Evolutionary conservation across 2,888 invertebrate species (phyloP).

Genomic region (Andrena chrysosceles): DNA sequence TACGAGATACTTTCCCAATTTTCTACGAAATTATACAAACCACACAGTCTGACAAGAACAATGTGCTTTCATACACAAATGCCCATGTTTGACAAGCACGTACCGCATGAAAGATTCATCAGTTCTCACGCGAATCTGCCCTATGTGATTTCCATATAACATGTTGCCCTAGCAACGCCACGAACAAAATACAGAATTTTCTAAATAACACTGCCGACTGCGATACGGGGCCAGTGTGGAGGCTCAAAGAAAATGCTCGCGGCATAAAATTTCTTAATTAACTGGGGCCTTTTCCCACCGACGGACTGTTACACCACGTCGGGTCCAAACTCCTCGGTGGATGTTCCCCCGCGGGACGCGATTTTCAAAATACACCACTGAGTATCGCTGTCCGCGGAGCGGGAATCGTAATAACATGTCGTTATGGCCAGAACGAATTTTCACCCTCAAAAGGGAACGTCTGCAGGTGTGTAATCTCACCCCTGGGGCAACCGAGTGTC

Average conservation of each 20-base stretch:
- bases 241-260: too few species aligned
- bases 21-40: too few species aligned
- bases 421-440: slow-evolving; percentile 60
- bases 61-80: not conserved
- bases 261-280: not conserved
- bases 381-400: slow-evolving; percentile 36
- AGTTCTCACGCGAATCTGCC: too few species aligned
- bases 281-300: not conserved
- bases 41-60: too few species aligned
- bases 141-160: too few species aligned
- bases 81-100: not conserved
- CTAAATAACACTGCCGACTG: not conserved
- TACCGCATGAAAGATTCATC: too few species aligned
- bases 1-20: too few species aligned
- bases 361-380: slow-evolving; percentile 34
- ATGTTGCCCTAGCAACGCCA: too few species aligned
- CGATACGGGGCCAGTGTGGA: too few species aligned
- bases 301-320: not conserved
- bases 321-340: not conserved
- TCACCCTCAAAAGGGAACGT: slow-evolving; percentile 69
- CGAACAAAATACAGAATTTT: not conserved
- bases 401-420: slow-evolving; percentile 69
- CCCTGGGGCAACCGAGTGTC: slow-evolving; percentile 45
- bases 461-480: slow-evolving; percentile 63
- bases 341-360: slow-evolving; percentile 6